phyloP scores from a whole-genome alignment of 2,888 invertebrate species.

The Agriotes lineatus region DNA sequence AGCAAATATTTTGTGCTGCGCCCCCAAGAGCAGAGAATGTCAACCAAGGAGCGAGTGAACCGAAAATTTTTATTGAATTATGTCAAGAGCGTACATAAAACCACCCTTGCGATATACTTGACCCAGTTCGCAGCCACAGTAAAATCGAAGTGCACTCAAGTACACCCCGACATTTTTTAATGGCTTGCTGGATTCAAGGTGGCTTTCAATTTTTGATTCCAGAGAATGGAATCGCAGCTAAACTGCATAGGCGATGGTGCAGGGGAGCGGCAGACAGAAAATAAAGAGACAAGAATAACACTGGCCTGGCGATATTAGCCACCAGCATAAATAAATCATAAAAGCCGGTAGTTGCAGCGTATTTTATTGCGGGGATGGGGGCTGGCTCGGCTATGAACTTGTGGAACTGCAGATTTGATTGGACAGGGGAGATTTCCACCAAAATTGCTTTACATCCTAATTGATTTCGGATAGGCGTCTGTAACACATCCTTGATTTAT shows the following conservation, averaged over 20 bases:
- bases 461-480: neutral
- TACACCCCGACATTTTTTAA: conserved; percentile 24
- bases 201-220: conserved; percentile 3
- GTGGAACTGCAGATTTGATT: conserved; percentile 22
- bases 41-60: conserved; percentile 7
- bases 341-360: conserved; percentile 38
- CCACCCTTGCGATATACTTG: conserved; percentile 36
- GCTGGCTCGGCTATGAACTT: conserved; percentile 21
- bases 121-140: conserved; percentile 31
- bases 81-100: conserved; percentile 32
- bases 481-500: too few species aligned
- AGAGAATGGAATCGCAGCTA: conserved; percentile 2
- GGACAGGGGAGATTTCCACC: conserved; percentile 17
- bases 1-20: neutral
- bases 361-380: conserved; percentile 37
- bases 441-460: conserved; percentile 8
- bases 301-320: conserved; percentile 45
- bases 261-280: neutral
- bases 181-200: conserved; percentile 1
- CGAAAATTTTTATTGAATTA: conserved; percentile 26
- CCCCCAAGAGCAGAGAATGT: neutral
- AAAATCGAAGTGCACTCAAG: conserved; percentile 25
- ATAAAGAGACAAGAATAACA: conserved; percentile 40
- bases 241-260: neutral
- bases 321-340: conserved; percentile 50